Percentiles rank a stretch among this genome's conserved stretches.
phyloP scores from a whole-genome alignment of 2,888 invertebrate species.

The Emmelina monodactyla region DNA sequence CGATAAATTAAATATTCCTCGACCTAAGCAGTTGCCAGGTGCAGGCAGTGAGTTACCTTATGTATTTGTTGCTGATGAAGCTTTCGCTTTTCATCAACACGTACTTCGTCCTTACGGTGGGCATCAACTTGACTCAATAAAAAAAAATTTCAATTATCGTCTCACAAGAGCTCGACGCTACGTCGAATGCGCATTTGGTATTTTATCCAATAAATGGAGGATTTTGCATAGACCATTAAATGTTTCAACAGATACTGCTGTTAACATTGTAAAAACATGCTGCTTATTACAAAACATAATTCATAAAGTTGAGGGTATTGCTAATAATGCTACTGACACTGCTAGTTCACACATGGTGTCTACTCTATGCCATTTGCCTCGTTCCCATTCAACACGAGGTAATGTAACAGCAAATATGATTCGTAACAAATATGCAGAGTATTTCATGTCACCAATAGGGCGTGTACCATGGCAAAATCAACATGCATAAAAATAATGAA shows the following conservation, averaged over 20 bases:
- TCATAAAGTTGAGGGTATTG: no score
- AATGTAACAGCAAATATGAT: slow-evolving; percentile 16
- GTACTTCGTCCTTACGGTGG: slow-evolving; percentile 13
- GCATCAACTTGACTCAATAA: slow-evolving; percentile 10
- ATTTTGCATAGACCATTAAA: slow-evolving; percentile 17
- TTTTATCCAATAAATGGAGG: slow-evolving; percentile 17
- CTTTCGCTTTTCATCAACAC: slow-evolving; percentile 16
- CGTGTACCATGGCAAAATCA: slow-evolving; percentile 17
- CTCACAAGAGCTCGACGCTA: slow-evolving; percentile 14
- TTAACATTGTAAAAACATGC: slow-evolving; percentile 18
- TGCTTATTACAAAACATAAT: no score
- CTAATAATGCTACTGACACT: slow-evolving; percentile 17
- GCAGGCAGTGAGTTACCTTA: slow-evolving; percentile 14
- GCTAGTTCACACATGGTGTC: slow-evolving; percentile 15
- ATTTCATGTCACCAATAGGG: slow-evolving; percentile 18
- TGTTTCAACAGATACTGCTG: slow-evolving; percentile 14
- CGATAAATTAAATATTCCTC: slow-evolving; percentile 14
- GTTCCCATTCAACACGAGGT: slow-evolving; percentile 14
- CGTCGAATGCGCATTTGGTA: no score
- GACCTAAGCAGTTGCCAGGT: slow-evolving; percentile 12
- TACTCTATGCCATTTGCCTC: slow-evolving; percentile 16
- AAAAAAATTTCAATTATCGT: slow-evolving; percentile 10
- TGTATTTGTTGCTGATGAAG: slow-evolving; percentile 18
- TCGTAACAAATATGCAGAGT: slow-evolving; percentile 18
- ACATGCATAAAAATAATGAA: slow-evolving; percentile 13